These are phyloP conservation scores for Nomada flava DNA, from an alignment of 2,888 invertebrate genomes.

Conservation along the genomic window DNA sequence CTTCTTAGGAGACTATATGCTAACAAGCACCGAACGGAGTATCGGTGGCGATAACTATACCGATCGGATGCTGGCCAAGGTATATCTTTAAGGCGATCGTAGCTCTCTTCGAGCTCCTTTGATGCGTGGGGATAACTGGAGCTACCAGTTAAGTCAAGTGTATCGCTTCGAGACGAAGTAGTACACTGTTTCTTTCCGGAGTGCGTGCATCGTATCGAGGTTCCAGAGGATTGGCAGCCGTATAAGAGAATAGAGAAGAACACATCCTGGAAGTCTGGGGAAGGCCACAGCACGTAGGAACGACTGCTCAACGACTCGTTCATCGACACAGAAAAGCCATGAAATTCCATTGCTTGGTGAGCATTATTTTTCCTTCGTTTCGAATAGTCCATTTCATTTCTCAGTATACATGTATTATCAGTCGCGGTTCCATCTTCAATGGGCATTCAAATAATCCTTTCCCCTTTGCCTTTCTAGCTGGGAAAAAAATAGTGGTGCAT, in stretches of 20 bases:
- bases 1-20: background rate
- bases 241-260: constrained; percentile 27
- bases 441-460: no score
- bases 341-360: constrained; percentile 57
- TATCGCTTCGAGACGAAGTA: constrained; percentile 76
- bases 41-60: background rate
- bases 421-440: no score
- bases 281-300: constrained; percentile 2
- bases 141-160: constrained; percentile 79
- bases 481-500: no score
- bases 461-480: no score
- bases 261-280: constrained; percentile 27
- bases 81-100: constrained; percentile 57
- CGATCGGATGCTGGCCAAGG: constrained; percentile 61
- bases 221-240: constrained; percentile 39
- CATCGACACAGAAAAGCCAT: constrained; percentile 54
- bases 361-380: constrained; percentile 1
- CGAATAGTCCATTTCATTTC: no score
- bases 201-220: constrained; percentile 68
- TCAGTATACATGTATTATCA: background rate
- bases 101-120: constrained; percentile 57
- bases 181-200: constrained; percentile 75
- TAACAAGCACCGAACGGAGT: background rate
- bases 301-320: constrained; percentile 43
- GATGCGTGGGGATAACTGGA: constrained; percentile 79